Evolutionary conservation across 2,888 invertebrate genomes (phyloP), one percentile per base, ranked within the genome.

Genomic region (Athalia rosae): DNA sequence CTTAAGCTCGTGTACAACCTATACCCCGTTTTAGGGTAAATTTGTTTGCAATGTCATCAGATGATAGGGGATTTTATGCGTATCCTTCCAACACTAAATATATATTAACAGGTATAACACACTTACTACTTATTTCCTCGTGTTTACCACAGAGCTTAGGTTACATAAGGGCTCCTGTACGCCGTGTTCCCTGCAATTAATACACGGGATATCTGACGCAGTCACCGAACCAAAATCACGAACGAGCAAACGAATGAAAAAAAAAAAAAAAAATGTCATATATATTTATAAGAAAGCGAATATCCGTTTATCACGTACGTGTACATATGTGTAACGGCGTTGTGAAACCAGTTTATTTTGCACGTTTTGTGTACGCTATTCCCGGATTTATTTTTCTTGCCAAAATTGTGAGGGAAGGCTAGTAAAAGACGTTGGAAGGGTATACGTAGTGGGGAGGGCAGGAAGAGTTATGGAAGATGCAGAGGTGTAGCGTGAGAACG

Each of bases 21-120:
- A 28, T 28, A 28, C 28, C 47, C 86, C 76, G 28, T 28, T 28
- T 28, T 28, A 28, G 28, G 66, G 81, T 81, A 84, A 86, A 87
- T 85, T 84, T 61, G 59, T 84, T 78, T 76, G 77, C 78, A 77
- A 78, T 82, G 80, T 82, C 82, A 81, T 79, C 63, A 59, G 81
- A 82, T 73, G 76, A 81, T 77, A 77, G 80, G 81, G 81, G 82
- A 79, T 78, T 79, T 50, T 13, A 13, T 61, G 8, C 61, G 13
- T 13, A 61, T 15, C n/a, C 7, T 53, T 53, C 9, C 28, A 28
- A 28, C 28, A 28, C 28, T 28, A 9, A 53, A 58, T 71, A 11
- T 43, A 56, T 50, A 56, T 71, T 8, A 43, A 43, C 43, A 43
- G 43, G 56, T 66, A 43, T 71, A 71, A 71, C 71, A 15, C 58